Evolutionary conservation across 2,113 vertebrate genomes (phyloP).

Genomic region (Microcebus murinus): DNA sequence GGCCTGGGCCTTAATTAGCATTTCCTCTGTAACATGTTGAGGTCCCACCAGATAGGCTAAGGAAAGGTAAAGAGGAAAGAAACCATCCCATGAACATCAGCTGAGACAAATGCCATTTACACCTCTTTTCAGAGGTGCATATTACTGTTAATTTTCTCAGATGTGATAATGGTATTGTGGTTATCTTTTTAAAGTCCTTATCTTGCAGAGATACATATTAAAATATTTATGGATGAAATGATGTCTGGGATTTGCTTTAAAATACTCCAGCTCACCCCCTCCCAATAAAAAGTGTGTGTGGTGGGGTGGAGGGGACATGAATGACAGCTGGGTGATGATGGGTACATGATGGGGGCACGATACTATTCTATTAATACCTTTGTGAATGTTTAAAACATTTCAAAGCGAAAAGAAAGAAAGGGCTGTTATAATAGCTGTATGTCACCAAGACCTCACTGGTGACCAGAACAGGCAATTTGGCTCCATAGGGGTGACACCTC

Average conservation of each 20-base stretch:
- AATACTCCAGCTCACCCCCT: neutral
- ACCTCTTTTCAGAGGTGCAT: neutral
- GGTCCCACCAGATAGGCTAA: neutral
- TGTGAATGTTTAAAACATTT: neutral
- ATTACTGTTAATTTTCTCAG: constrained; percentile 5
- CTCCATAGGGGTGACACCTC: neutral
- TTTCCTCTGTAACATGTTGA: neutral
- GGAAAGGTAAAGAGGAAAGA: neutral
- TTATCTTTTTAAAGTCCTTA: neutral
- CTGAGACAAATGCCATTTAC: neutral
- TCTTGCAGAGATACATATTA: neutral
- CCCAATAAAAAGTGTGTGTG: neutral
- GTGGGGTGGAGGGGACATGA: neutral
- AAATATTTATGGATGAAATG: constrained; percentile 19
- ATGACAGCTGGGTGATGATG: neutral
- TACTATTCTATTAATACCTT: neutral
- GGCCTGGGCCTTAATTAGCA: neutral
- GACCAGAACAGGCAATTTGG: neutral
- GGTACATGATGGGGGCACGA: neutral
- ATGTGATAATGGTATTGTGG: neutral
- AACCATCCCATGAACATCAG: neutral
- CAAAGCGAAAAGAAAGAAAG: neutral
- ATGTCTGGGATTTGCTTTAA: neutral
- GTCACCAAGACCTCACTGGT: neutral
- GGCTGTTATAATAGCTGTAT: neutral